phyloP scores from a whole-genome alignment of 2,888 invertebrate species.

The Drosophila bunnanda region DNA sequence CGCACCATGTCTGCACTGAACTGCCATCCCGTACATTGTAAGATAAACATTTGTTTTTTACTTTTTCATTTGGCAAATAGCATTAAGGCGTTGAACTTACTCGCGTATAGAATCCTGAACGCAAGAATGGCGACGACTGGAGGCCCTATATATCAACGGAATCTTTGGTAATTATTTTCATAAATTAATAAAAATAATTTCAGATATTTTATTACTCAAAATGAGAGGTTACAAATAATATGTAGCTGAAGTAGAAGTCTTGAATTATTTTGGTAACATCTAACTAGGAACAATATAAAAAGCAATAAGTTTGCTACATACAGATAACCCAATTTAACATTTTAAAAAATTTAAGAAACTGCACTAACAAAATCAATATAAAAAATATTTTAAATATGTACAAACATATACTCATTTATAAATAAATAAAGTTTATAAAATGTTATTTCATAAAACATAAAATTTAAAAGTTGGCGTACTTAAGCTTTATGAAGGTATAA shows the following conservation, averaged over 20 bases:
- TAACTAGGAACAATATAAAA: too few species aligned
- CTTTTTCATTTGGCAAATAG: conserved; percentile 79
- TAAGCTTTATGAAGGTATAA: too few species aligned
- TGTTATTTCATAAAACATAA: neutral
- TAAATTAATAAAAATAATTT: neutral
- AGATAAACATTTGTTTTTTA: conserved; percentile 79
- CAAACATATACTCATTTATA: too few species aligned
- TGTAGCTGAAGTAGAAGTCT: too few species aligned
- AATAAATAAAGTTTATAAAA: too few species aligned
- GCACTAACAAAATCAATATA: too few species aligned
- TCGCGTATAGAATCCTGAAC: conserved; percentile 2
- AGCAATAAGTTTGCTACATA: too few species aligned
- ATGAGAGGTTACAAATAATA: neutral
- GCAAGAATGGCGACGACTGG: conserved; percentile 1
- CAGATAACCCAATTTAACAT: too few species aligned
- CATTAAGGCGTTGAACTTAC: conserved; percentile 75
- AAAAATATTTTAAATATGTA: too few species aligned
- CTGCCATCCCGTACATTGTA: conserved; percentile 60
- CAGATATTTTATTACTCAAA: neutral
- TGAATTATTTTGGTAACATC: too few species aligned
- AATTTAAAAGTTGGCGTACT: too few species aligned
- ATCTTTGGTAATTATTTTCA: neutral
- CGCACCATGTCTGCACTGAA: conserved; percentile 49
- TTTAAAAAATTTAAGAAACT: too few species aligned
- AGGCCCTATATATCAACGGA: conserved; percentile 11